phyloP scores from a whole-genome alignment of 2,113 vertebrate species.

The Illadopsis cleaveri region DNA sequence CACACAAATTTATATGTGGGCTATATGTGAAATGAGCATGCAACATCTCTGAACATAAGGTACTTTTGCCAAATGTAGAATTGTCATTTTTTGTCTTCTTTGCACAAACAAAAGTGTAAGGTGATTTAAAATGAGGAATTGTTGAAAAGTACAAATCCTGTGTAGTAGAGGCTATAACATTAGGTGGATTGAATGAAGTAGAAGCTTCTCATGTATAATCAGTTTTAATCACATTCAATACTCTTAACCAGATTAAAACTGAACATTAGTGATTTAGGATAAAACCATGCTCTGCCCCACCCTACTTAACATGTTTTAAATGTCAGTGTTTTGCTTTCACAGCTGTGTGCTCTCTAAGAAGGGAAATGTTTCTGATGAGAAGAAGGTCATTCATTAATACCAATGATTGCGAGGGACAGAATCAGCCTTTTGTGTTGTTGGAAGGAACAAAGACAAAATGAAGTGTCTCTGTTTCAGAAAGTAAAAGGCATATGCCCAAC shows the following conservation, averaged over 20 bases:
- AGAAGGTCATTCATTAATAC: conserved; percentile 13
- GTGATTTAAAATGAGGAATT: neutral
- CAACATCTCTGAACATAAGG: neutral
- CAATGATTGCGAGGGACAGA: neutral
- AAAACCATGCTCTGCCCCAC: neutral
- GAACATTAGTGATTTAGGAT: conserved; percentile 16
- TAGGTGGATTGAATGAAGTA: conserved; percentile 26
- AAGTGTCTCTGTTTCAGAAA: neutral
- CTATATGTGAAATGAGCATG: neutral
- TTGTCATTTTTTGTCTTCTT: neutral
- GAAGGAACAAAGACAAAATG: neutral
- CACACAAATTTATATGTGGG: neutral
- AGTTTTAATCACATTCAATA: conserved; percentile 33
- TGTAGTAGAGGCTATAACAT: neutral
- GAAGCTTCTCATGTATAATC: conserved; percentile 41
- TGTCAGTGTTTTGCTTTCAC: neutral
- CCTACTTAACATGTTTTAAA: neutral
- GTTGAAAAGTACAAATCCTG: neutral
- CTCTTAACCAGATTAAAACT: conserved; percentile 29
- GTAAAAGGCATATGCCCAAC: neutral
- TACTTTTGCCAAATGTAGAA: neutral
- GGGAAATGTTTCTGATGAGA: neutral
- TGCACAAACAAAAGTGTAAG: neutral
- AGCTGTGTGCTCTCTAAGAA: neutral
- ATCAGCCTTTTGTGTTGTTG: neutral